Evolutionary conservation across 2,888 invertebrate species (phyloP).

Genomic region (Antheraea assamensis): DNA sequence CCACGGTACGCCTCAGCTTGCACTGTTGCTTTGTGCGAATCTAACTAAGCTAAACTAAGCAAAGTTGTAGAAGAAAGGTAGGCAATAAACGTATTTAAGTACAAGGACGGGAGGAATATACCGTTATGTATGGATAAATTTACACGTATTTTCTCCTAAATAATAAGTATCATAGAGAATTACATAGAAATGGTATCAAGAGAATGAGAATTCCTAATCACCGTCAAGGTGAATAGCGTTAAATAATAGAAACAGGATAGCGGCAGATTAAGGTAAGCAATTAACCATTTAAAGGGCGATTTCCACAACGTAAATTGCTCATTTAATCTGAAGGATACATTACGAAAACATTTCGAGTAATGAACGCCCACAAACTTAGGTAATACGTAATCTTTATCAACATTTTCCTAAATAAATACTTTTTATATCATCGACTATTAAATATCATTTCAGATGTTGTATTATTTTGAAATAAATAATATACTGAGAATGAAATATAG

Average conservation of each 20-base stretch:
- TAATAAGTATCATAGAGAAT: not conserved
- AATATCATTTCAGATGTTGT: not conserved
- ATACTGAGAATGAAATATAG: too few relatives aligned
- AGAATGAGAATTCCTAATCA: not conserved
- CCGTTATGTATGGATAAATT: not conserved
- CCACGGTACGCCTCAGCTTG: too few relatives aligned
- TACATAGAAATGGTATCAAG: not conserved
- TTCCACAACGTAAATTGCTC: slow-evolving; percentile 41
- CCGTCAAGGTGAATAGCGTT: not conserved
- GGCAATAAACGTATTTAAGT: too few relatives aligned
- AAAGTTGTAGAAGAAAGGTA: too few relatives aligned
- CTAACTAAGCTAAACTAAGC: too few relatives aligned
- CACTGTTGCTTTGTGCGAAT: too few relatives aligned
- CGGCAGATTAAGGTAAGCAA: slow-evolving; percentile 37
- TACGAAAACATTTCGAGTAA: slow-evolving; percentile 33
- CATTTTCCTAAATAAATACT: slow-evolving; percentile 3
- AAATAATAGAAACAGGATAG: slow-evolving; percentile 6
- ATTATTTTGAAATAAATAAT: not conserved
- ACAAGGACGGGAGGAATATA: too few relatives aligned
- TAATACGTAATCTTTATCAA: slow-evolving; percentile 6
- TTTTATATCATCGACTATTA: not conserved
- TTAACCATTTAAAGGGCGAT: slow-evolving; percentile 43
- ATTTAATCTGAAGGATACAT: slow-evolving; percentile 36
- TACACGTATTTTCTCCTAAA: not conserved
- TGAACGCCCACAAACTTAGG: slow-evolving; percentile 18